Conservation (phyloP, 2,888 invertebrate species). For the Trachelus tabidus region DNA sequence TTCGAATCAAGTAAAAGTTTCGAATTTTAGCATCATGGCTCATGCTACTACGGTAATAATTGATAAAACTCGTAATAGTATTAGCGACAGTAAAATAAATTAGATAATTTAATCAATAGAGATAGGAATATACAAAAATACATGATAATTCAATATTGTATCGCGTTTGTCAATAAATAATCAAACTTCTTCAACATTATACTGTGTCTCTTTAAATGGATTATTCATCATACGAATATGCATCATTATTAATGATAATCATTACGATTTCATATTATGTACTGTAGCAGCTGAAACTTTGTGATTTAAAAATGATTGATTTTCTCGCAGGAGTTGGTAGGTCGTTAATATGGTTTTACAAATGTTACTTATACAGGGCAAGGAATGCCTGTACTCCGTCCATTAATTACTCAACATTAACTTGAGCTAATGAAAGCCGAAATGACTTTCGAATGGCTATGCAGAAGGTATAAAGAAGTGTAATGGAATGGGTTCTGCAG, state of each 20-base stretch:
- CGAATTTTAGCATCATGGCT: neutral
- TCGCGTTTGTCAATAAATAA: neutral
- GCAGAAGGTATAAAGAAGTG: conserved; percentile 21
- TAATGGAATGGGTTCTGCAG: conserved; percentile 12
- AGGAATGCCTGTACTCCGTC: neutral
- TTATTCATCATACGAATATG: neutral
- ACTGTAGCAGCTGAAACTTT: neutral
- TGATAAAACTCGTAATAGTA: neutral
- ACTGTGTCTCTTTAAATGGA: neutral
- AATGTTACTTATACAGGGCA: neutral
- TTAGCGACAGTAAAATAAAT: neutral
- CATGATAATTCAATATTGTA: neutral
- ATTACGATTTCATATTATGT: neutral
- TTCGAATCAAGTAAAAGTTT: neutral
- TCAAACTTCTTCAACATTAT: neutral
- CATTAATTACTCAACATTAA: neutral
- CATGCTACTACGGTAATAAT: neutral
- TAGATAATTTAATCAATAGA: neutral
- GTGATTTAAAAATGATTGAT: neutral
- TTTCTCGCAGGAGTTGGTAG: neutral
- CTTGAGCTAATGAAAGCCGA: neutral
- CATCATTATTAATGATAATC: neutral
- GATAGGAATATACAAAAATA: neutral
- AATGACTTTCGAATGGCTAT: neutral
- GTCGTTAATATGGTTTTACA: neutral